A percentile compares a stretch with the other conserved stretches of the same genome.
phyloP scores from a whole-genome alignment of 2,888 invertebrate genomes.

The Acanthopleura granulata region DNA sequence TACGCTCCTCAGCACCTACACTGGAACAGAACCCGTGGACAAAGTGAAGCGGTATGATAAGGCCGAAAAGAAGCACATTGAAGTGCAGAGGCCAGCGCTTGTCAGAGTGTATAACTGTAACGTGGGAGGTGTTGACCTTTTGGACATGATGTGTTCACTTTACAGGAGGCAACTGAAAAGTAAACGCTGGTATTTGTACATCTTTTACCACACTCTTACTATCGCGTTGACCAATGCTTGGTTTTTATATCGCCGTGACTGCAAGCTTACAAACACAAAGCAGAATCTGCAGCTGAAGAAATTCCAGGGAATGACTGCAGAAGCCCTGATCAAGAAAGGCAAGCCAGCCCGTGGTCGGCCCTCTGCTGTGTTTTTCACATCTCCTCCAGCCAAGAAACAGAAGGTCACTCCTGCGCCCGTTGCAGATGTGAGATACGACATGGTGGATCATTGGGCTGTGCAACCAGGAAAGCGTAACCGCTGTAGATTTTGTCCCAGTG shows the following conservation, averaged over 20 bases:
- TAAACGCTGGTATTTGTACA: slow-evolving; percentile 21
- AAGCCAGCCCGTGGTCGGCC: neutral
- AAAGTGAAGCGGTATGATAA: slow-evolving; percentile 26
- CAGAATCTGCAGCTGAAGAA: neutral
- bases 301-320: slow-evolving; percentile 12
- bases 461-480: neutral
- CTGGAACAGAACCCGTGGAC: slow-evolving; percentile 30
- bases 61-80: slow-evolving; percentile 15
- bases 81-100: neutral
- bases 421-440: slow-evolving; percentile 11
- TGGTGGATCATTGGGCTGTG: slow-evolving; percentile 2
- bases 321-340: neutral
- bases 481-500: neutral
- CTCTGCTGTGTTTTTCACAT: neutral
- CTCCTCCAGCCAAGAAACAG: neutral
- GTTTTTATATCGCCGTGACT: slow-evolving; percentile 19
- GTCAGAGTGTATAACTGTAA: slow-evolving; percentile 22
- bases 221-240: slow-evolving; percentile 22
- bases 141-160: slow-evolving; percentile 13
- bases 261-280: neutral
- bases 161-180: slow-evolving; percentile 3
- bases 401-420: neutral
- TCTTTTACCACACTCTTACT: slow-evolving; percentile 18
- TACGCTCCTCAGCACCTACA: slow-evolving; percentile 29
- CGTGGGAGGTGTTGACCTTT: slow-evolving; percentile 27